Evolutionary conservation across 2,888 invertebrate genomes (phyloP).

Genomic region (Diachrysia chrysitis): DNA sequence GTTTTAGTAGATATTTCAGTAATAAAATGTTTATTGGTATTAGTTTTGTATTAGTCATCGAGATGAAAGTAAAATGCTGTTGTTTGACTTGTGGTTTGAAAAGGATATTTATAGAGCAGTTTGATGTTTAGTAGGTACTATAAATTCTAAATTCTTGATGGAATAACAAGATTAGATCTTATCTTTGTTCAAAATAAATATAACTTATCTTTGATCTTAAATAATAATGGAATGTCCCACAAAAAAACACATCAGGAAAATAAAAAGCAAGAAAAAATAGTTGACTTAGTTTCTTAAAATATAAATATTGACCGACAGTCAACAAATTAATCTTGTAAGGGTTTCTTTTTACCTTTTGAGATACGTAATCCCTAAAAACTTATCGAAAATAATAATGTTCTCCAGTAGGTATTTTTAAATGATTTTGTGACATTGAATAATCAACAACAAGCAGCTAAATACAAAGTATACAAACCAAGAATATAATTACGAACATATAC

Average conservation of each 20-base stretch:
- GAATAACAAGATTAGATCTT: slow-evolving; percentile 1
- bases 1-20: neutral
- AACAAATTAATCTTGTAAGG: too few relatives aligned
- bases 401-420: neutral
- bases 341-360: too few relatives aligned
- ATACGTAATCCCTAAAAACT: too few relatives aligned
- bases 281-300: too few relatives aligned
- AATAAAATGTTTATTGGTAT: neutral
- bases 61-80: neutral
- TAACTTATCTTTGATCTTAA: slow-evolving; percentile 4
- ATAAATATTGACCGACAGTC: too few relatives aligned
- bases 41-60: neutral
- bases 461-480: too few relatives aligned
- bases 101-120: neutral
- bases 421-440: neutral
- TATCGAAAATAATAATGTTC: neutral
- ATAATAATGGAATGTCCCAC: neutral
- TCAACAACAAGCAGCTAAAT: too few relatives aligned
- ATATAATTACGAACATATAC: too few relatives aligned
- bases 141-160: too few relatives aligned
- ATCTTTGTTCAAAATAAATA: slow-evolving; percentile 1
- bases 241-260: neutral
- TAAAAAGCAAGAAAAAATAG: neutral
- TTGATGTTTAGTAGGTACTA: neutral
- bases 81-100: neutral